phyloP scores from a whole-genome alignment of 2,888 invertebrate species.

The Parelbella ahira region DNA sequence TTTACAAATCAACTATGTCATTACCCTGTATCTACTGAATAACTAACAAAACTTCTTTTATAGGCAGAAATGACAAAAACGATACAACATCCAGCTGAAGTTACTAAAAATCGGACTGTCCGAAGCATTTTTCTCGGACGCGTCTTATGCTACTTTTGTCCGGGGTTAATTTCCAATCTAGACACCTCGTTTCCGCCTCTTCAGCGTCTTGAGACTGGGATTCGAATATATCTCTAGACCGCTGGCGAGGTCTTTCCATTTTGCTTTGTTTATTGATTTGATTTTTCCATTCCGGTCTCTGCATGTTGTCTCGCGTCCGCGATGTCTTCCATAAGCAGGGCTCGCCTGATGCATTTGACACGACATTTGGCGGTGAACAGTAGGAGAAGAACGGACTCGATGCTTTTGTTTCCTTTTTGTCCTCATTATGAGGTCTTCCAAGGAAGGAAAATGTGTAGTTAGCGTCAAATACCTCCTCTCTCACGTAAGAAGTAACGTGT shows the following conservation, averaged over 20 bases:
- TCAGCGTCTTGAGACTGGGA: constrained; percentile 60
- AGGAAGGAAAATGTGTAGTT: constrained; percentile 66
- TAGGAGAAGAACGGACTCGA: constrained; percentile 68
- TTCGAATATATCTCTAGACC: constrained; percentile 66
- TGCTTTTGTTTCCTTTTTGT: constrained; percentile 44
- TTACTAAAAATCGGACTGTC: constrained; percentile 52
- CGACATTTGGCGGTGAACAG: constrained; percentile 51
- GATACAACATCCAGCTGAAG: constrained; percentile 25
- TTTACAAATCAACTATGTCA: constrained; percentile 36
- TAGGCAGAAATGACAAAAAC: constrained; percentile 25
- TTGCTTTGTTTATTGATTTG: constrained; percentile 32
- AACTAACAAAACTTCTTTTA: constrained; percentile 6
- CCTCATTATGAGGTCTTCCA: constrained; percentile 48
- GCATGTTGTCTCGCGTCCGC: constrained; percentile 33
- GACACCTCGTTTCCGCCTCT: constrained; percentile 41
- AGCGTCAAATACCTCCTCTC: constrained; percentile 57
- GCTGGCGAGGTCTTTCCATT: constrained; percentile 41
- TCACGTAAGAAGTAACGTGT: constrained; percentile 53
- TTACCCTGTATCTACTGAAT: constrained; percentile 62
- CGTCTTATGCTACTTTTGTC: constrained; percentile 59
- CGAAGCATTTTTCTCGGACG: constrained; percentile 60
- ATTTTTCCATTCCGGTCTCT: constrained; percentile 32
- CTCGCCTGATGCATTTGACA: constrained; percentile 39
- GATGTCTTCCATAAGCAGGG: constrained; percentile 54
- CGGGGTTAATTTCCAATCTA: constrained; percentile 60